Evolutionary conservation across 2,888 invertebrate genomes (phyloP).

Genomic region (Conus canariensis): DNA sequence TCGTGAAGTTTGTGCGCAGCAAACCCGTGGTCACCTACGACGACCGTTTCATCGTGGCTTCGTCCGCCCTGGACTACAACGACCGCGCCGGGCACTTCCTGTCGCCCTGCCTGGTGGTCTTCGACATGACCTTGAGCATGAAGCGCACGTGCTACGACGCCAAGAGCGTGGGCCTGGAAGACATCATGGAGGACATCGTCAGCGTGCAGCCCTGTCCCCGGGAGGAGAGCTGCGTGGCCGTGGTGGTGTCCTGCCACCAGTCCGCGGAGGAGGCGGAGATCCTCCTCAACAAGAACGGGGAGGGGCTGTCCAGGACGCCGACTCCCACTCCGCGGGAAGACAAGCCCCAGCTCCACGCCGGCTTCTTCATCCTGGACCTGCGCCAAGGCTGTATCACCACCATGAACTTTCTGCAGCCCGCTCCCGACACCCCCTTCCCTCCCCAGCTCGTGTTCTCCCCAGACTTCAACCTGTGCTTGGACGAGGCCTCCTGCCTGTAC

Average conservation of each 20-base stretch:
- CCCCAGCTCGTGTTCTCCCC: slow-evolving; percentile 63
- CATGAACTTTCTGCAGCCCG: slow-evolving; percentile 69
- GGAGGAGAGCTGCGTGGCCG: slow-evolving; percentile 45
- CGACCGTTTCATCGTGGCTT: slow-evolving; percentile 72
- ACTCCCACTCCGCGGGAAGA: not conserved
- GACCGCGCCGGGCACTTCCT: slow-evolving; percentile 61
- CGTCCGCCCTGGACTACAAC: slow-evolving; percentile 71
- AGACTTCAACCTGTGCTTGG: slow-evolving; percentile 72
- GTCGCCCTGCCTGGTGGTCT: slow-evolving; percentile 71
- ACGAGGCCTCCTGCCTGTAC: slow-evolving; percentile 68
- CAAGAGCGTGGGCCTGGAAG: slow-evolving; percentile 67
- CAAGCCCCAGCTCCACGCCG: slow-evolving; percentile 44
- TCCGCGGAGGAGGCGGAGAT: slow-evolving; percentile 17
- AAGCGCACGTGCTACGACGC: slow-evolving; percentile 68
- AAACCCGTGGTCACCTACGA: slow-evolving; percentile 72
- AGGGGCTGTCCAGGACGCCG: not conserved
- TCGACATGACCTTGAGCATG: slow-evolving; percentile 65
- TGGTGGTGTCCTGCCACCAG: slow-evolving; percentile 43
- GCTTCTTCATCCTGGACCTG: slow-evolving; percentile 61
- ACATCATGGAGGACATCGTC: slow-evolving; percentile 69
- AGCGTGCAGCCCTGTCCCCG: slow-evolving; percentile 63
- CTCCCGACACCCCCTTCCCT: slow-evolving; percentile 36
- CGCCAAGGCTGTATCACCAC: slow-evolving; percentile 67
- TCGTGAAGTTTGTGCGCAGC: slow-evolving; percentile 63
- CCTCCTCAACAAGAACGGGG: not conserved